Conservation (phyloP, 2,888 invertebrate species). For the Coremacera marginata region DNA sequence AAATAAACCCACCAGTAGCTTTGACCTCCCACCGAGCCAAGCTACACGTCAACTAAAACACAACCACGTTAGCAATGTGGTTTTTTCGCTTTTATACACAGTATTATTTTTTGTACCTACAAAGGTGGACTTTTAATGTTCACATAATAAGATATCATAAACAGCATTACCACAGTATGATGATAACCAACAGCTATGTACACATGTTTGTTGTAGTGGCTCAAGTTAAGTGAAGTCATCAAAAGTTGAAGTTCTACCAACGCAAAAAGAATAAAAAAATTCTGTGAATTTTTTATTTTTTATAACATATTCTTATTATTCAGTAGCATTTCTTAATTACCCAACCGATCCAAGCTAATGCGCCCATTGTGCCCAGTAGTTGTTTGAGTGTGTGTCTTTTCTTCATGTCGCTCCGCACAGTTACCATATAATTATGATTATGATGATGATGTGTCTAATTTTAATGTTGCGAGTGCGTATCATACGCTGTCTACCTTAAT, state of each 20-base stretch:
- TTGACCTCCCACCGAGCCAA: constrained; percentile 24
- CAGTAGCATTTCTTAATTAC: constrained; percentile 32
- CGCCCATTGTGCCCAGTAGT: constrained; percentile 12
- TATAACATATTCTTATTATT: constrained; percentile 9
- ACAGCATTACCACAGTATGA: background rate
- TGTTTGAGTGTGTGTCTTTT: background rate
- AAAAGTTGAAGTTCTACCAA: constrained; percentile 5
- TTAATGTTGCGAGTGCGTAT: constrained; percentile 28
- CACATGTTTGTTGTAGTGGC: background rate
- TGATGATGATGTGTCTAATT: constrained; percentile 25
- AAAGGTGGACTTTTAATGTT: no score
- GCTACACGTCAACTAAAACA: no score
- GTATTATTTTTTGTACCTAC: no score
- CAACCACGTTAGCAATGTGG: no score
- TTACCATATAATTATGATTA: constrained; percentile 25
- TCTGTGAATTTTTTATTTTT: constrained; percentile 30
- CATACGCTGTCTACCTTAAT: constrained; percentile 4
- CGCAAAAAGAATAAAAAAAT: constrained; percentile 12
- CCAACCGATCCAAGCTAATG: constrained; percentile 29
- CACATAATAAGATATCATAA: constrained; percentile 11
- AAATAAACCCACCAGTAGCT: background rate
- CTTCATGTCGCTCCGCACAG: background rate
- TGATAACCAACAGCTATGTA: background rate
- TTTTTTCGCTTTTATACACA: no score
- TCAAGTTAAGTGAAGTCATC: constrained; percentile 19